A percentile compares a stretch with the other conserved stretches of the same genome.
These are phyloP conservation scores for Notoglanidium macrostoma DNA, from an alignment of 2,797 vertebrate species.

Conservation along the genomic window DNA sequence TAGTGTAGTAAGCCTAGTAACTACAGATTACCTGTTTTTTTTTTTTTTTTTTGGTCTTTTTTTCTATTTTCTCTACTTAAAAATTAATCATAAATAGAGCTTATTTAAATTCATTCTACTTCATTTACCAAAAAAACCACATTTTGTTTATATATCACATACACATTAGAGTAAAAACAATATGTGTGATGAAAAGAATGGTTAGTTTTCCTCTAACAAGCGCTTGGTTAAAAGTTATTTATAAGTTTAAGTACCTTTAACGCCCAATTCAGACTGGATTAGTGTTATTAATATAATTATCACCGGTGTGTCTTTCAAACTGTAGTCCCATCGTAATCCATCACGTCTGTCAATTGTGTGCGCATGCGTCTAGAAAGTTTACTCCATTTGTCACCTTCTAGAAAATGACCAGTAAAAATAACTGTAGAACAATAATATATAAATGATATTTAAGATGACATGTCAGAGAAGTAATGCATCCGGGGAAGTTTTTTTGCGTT, in stretches of 20 bases:
- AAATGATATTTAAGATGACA: background rate
- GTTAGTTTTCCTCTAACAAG: conserved; percentile 16
- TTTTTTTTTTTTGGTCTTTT: conserved; percentile 27
- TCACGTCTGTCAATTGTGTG: background rate
- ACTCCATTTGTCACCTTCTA: background rate
- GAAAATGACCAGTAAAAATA: background rate
- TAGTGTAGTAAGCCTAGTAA: conserved; percentile 37
- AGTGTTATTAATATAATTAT: background rate
- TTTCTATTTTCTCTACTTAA: conserved; percentile 42
- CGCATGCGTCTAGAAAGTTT: background rate
- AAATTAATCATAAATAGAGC: conserved; percentile 74
- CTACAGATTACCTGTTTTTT: conserved; percentile 35
- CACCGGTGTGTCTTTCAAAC: background rate
- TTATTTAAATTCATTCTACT: conserved; percentile 77
- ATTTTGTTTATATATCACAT: conserved; percentile 63
- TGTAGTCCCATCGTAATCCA: background rate
- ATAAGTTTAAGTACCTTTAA: conserved; percentile 10
- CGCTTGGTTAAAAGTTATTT: conserved; percentile 6
- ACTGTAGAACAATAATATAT: background rate
- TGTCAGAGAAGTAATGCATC: background rate
- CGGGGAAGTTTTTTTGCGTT: no score
- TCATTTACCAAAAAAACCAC: conserved; percentile 72
- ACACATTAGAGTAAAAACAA: conserved; percentile 26
- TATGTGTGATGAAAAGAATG: conserved; percentile 9
- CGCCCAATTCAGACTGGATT: background rate